Conservation (phyloP, 2,113 vertebrate genomes). For the Lophura nycthemera region DNA sequence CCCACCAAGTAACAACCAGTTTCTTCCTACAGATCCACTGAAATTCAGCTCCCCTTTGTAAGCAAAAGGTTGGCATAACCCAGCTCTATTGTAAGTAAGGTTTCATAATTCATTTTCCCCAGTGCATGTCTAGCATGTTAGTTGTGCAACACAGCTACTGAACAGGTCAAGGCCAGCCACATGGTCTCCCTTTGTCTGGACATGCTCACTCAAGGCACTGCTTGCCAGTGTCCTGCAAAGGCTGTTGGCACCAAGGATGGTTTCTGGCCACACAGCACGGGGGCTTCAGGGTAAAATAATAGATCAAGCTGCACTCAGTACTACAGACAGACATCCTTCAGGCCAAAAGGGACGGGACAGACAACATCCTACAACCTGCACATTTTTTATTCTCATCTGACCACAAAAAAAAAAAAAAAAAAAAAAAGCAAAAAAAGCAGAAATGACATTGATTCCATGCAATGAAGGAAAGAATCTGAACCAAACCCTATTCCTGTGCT, state of each 20-base stretch:
- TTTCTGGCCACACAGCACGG: not conserved
- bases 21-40: not conserved
- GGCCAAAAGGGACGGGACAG: not conserved
- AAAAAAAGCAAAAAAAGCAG: too few relatives aligned
- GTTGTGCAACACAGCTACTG: accelerated
- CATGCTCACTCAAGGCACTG: not conserved
- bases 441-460: not conserved
- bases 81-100: not conserved
- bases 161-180: not conserved
- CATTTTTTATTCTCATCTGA: not conserved
- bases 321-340: not conserved
- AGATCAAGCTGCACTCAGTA: not conserved
- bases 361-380: accelerated
- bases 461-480: not conserved
- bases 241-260: not conserved
- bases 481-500: not conserved
- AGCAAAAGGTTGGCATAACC: not conserved
- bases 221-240: not conserved
- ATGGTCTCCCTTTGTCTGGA: not conserved
- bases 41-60: not conserved
- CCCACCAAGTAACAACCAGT: accelerated
- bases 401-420: not conserved
- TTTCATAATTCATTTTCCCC: not conserved
- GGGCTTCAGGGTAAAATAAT: not conserved
- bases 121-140: accelerated